Conservation (phyloP, 2,888 invertebrate species). For the Drosophila antonietae region DNA sequence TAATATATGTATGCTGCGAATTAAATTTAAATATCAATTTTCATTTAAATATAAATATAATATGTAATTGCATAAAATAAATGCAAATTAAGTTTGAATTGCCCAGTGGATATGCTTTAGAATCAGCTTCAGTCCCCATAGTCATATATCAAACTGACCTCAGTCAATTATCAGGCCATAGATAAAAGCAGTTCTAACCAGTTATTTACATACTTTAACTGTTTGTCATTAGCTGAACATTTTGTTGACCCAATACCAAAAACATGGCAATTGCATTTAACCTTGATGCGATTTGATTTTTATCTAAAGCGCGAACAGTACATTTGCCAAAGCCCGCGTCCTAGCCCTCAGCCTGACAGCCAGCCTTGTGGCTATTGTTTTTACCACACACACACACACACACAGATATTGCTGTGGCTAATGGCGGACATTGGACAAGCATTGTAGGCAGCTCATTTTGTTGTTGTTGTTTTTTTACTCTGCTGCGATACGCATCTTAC, state of each 20-base stretch:
- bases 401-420: conserved; percentile 30
- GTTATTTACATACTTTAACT: conserved; percentile 1
- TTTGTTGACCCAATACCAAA: conserved; percentile 39
- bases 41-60: not conserved
- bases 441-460: conserved; percentile 76
- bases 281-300: conserved; percentile 42
- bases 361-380: conserved; percentile 22
- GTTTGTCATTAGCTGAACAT: conserved; percentile 16
- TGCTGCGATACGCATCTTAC: conserved; percentile 66
- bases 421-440: conserved; percentile 41
- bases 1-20: too few species aligned
- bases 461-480: not conserved
- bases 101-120: not conserved
- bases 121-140: not conserved
- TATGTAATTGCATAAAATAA: too few species aligned
- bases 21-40: too few species aligned
- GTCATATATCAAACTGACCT: too few species aligned
- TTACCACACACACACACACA: conserved; percentile 27
- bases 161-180: conserved; percentile 1
- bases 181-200: conserved; percentile 8
- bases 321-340: conserved; percentile 35
- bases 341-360: conserved; percentile 16
- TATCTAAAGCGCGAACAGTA: conserved; percentile 63
- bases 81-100: too few species aligned
- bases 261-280: conserved; percentile 21